Conservation (phyloP, 2,888 invertebrate genomes). For the Drosophila tanythrix region DNA sequence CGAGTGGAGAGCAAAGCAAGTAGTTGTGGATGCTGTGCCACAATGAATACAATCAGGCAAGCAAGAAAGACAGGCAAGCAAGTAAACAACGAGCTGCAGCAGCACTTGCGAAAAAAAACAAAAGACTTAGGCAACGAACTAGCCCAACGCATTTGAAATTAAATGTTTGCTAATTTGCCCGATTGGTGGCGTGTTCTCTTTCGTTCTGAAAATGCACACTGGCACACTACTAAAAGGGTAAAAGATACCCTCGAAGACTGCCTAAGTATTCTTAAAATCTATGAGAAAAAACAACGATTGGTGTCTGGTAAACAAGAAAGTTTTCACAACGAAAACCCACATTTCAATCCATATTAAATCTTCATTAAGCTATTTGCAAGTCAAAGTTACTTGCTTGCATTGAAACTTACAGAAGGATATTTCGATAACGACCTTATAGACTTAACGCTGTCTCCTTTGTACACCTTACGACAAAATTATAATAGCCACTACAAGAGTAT, state of each 20-base stretch:
- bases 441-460: neutral
- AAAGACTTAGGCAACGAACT: constrained; percentile 77
- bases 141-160: constrained; percentile 67
- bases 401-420: neutral
- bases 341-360: neutral
- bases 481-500: constrained; percentile 1
- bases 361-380: neutral
- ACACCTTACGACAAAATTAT: neutral
- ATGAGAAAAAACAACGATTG: neutral
- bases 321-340: neutral
- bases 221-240: neutral
- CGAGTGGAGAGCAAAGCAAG: constrained; percentile 62
- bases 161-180: constrained; percentile 77
- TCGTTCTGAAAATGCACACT: constrained; percentile 18
- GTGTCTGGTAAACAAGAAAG: neutral
- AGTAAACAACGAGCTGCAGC: constrained; percentile 3
- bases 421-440: neutral
- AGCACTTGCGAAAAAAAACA: constrained; percentile 36
- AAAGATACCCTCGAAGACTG: neutral
- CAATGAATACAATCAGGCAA: constrained; percentile 39
- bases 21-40: constrained; percentile 36
- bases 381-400: neutral
- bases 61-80: constrained; percentile 3
- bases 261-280: neutral
- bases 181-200: constrained; percentile 62